Evolutionary conservation across 1,140 invertebrate genomes (phyloP), one percentile per base, ranked within the genome.

Genomic region (Cotesia chilonis): DNA sequence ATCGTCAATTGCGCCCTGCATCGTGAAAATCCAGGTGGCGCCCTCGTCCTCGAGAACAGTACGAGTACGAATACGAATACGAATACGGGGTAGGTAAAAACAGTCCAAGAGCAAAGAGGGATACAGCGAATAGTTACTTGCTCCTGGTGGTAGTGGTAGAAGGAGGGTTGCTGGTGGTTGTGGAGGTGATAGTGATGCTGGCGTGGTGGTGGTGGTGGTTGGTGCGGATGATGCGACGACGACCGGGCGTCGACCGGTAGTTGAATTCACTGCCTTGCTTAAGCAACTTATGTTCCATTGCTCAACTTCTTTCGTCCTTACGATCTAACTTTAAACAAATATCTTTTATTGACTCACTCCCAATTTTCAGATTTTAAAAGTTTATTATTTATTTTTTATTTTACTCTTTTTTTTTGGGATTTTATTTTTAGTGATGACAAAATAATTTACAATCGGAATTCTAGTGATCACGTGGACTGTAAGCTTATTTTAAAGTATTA

Each of bases 181-280:
- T 78, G 80, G 41, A 9, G 41, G 10, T 47, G 10, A 10, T 66
- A 63, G 47, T 37, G 10, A 70, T 68, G 71, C 64, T 74, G 70
- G 73, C 66, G n/a, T n/a, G 55, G 67, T 77, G 38, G 66, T 71
- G 51, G 75, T 75, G 79, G 74, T 76, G 64, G 66, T 66, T 71
- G 38, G 75, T 61, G 77, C 75, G 72, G 77, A 51, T 74, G 74
- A 75, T 75, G 76, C 78, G 76, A 77, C 75, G 77, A 78, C 79
- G 79, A 80, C 80, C 82, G 80, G 82, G 83, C 84, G 84, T 84
- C 83, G 82, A 83, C 84, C 83, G 81, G 74, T 80, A 85, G 84
- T 84, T 77, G 80, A 79, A 82, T 80, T 76, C 79, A 78, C 78
- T 77, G 76, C 78, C 76, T 78, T 76, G 76, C 51, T 70, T 77